Evolutionary conservation across 2,888 invertebrate genomes (phyloP), one percentile per base, ranked within the genome.

Genomic region (Tenthredo scrophulariae): DNA sequence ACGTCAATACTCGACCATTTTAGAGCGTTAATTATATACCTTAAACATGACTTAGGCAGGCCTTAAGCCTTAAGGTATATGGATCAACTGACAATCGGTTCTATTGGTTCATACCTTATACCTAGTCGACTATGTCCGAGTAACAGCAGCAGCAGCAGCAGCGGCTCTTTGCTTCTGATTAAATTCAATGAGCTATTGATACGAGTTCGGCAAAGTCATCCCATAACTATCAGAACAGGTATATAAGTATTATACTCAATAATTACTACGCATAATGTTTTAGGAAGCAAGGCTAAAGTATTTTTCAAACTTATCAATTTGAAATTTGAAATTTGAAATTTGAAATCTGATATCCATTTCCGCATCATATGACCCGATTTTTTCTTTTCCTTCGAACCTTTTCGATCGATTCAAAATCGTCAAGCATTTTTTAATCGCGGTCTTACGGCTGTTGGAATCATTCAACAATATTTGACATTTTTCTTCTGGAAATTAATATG

Each of bases 131-230:
- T 70, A 37, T 70, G 37, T 37, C 26, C 2, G 22, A 62, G 22
- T 22, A 58, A 22, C 7, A 58, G 58, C 58, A 62, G 62, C 26
- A 62, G 58, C 22, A 22, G 18, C 58, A 50, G 50, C 50, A 62
- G 26, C 26, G 22, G 22, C 62, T 62, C 26, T 26, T 13, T 62
- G 26, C 62, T 62, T 62, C 26, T n/a, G 75, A 75, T 75, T 37
- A 75, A 46, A 75, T 75, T 75, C 46, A 75, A 75, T 75, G 75
- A 75, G 75, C 43, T 75, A 75, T 75, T 43, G 75, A 75, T 75
- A 75, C 75, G 26, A 3, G 46, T 75, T 75, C 46, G 70, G 75
- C 75, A 75, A 37, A 75, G 46, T 75, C 75, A 75, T 75, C n/a
- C n/a, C n/a, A 26, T 7, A 46, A 40, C 43, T 29, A 75, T 72